Evolutionary conservation across 2,888 invertebrate species (phyloP).

Genomic region (Phlogophora meticulosa): DNA sequence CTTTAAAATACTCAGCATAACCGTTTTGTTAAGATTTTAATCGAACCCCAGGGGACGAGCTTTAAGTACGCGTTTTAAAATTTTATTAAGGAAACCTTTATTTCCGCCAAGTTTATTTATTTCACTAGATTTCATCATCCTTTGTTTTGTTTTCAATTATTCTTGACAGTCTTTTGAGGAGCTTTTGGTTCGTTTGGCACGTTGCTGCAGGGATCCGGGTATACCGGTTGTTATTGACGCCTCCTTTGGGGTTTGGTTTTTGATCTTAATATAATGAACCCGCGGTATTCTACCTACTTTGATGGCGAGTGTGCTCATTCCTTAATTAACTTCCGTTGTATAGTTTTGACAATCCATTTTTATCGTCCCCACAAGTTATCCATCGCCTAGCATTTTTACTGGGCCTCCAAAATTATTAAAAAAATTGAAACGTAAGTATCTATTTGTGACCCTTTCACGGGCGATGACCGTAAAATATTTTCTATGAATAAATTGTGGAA

Average conservation of each 20-base stretch:
- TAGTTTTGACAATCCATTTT: too few species aligned
- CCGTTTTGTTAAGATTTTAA: slow-evolving; percentile 64
- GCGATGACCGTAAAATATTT: background rate
- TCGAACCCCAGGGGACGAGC: slow-evolving; percentile 51
- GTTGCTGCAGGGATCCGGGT: background rate
- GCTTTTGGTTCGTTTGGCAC: slow-evolving; percentile 26
- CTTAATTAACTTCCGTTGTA: background rate
- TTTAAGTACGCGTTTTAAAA: slow-evolving; percentile 29
- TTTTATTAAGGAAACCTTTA: slow-evolving; percentile 32
- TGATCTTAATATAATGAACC: slow-evolving; percentile 1
- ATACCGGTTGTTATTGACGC: slow-evolving; percentile 13
- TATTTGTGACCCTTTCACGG: too few species aligned
- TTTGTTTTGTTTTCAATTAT: slow-evolving; percentile 34
- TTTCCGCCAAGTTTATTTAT: slow-evolving; percentile 23
- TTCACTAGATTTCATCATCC: slow-evolving; percentile 2
- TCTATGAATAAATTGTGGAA: background rate
- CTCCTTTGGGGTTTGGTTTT: background rate
- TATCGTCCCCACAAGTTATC: too few species aligned
- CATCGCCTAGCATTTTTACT: too few species aligned
- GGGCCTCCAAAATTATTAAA: too few species aligned
- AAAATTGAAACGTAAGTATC: background rate
- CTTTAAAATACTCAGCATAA: slow-evolving; percentile 47
- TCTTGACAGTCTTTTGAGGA: slow-evolving; percentile 17
- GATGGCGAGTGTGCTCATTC: background rate
- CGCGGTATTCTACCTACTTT: background rate